These are phyloP conservation scores for Meloidogyne chitwoodi DNA, from an alignment of 1,140 invertebrate genomes.

Conservation along the genomic window DNA sequence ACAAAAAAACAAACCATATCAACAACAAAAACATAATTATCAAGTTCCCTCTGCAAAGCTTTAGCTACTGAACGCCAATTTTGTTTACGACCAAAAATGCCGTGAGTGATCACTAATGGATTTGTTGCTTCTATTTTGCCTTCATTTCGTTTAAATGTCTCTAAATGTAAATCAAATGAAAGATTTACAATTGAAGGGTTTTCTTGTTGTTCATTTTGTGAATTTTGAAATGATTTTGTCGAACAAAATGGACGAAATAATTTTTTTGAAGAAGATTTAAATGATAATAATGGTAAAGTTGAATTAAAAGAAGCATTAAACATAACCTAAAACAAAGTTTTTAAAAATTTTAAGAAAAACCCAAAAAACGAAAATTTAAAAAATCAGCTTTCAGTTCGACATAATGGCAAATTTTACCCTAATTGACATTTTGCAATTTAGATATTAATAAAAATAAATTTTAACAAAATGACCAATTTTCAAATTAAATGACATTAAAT, in stretches of 20 bases:
- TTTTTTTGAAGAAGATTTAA: not conserved
- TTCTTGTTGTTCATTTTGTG: not conserved
- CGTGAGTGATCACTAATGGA: conserved; percentile 36
- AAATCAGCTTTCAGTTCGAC: not conserved
- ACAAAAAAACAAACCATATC: conserved; percentile 27
- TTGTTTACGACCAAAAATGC: conserved; percentile 47
- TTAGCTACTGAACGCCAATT: conserved; percentile 54
- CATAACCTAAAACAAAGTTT: too few species aligned
- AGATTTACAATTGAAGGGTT: not conserved
- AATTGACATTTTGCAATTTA: not conserved
- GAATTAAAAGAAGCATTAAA: not conserved
- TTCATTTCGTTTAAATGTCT: not conserved
- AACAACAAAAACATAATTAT: conserved; percentile 42
- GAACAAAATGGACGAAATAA: not conserved
- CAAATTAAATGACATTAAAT: not conserved
- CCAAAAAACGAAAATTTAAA: not conserved
- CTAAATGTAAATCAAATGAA: not conserved
- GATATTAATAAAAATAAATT: not conserved
- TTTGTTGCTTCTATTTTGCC: conserved; percentile 18
- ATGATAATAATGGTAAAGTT: not conserved
- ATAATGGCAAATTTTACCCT: not conserved
- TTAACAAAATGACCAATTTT: not conserved
- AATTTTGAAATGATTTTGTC: not conserved
- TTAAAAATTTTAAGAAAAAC: too few species aligned
- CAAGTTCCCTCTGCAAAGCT: conserved; percentile 37